These are phyloP conservation scores for Rhinoderma darwinii DNA, from an alignment of 2,113 vertebrate genomes.

Conservation along the genomic window DNA sequence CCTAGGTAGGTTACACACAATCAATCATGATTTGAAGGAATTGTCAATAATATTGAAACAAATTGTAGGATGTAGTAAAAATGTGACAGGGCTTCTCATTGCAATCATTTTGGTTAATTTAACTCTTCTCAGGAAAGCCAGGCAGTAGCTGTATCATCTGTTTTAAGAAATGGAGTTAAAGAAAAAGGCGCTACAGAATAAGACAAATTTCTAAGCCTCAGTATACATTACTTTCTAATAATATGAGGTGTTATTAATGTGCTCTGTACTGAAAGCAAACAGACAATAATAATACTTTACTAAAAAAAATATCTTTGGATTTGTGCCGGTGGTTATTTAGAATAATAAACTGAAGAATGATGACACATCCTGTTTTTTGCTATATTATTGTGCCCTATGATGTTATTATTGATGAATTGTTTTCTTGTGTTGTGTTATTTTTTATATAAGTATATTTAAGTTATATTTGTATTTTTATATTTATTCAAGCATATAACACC, in stretches of 20 bases:
- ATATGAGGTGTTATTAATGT: background rate
- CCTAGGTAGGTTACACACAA: slow-evolving; percentile 55
- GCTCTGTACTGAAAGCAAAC: background rate
- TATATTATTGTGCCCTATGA: too few relatives aligned
- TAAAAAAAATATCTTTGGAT: too few relatives aligned
- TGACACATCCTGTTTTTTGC: too few relatives aligned
- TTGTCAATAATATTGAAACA: slow-evolving; percentile 60
- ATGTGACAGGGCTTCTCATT: slow-evolving; percentile 50
- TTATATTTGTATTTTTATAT: too few relatives aligned
- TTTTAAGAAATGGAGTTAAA: background rate
- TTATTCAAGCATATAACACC: background rate
- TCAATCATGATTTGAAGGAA: slow-evolving; percentile 60
- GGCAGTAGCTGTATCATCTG: background rate
- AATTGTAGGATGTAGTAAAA: slow-evolving; percentile 54
- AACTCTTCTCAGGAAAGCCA: slow-evolving; percentile 39
- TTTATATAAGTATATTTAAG: background rate
- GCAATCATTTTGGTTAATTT: slow-evolving; percentile 52
- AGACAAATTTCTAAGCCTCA: background rate
- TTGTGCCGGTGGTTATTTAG: too few relatives aligned
- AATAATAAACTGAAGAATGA: too few relatives aligned
- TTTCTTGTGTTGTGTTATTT: too few relatives aligned
- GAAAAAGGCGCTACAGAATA: background rate
- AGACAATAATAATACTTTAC: too few relatives aligned
- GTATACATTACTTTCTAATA: background rate
- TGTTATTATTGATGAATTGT: too few relatives aligned